phyloP scores from a whole-genome alignment of 2,888 invertebrate genomes.

The Drosophila buzzatii region DNA sequence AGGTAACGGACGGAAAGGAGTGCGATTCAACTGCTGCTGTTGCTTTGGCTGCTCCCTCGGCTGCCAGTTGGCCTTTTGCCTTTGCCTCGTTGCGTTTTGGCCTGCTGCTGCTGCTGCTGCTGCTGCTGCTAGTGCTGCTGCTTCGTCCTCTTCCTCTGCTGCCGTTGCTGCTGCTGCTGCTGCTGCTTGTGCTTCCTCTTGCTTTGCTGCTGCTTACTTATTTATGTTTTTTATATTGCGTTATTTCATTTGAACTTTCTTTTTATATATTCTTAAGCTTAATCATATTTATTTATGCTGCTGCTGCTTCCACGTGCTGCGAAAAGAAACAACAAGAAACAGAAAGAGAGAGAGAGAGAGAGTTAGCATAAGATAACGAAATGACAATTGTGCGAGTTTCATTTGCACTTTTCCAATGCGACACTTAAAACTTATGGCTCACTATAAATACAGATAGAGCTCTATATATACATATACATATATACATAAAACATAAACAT shows the following conservation, averaged over 20 bases:
- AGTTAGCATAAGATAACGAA: constrained; percentile 33
- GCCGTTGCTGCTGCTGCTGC: constrained; percentile 18
- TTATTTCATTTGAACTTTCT: constrained; percentile 78
- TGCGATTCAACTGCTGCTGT: constrained; percentile 17
- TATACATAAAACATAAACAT: not conserved
- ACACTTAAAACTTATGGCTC: constrained; percentile 37
- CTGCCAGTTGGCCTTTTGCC: constrained; percentile 56
- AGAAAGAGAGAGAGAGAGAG: constrained; percentile 16
- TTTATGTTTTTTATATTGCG: constrained; percentile 76
- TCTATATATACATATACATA: not conserved
- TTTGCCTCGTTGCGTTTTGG: constrained; percentile 34
- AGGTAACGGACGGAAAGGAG: constrained; percentile 19
- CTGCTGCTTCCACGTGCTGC: constrained; percentile 45
- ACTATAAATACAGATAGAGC: constrained; percentile 4
- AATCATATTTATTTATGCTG: constrained; percentile 78
- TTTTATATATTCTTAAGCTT: constrained; percentile 78
- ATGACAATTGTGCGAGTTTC: constrained; percentile 38
- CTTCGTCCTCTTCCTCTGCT: not conserved
- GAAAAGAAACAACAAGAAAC: constrained; percentile 21
- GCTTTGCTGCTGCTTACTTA: constrained; percentile 55
- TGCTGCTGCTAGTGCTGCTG: constrained; percentile 11
- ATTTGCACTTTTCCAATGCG: constrained; percentile 31
- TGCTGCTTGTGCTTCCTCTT: constrained; percentile 21
- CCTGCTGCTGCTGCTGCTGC: constrained; percentile 13
- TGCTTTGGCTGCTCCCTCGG: constrained; percentile 34